Evolutionary conservation across 2,113 vertebrate species (phyloP), one percentile per base, ranked within the genome.

Genomic region (Pitta sordida): DNA sequence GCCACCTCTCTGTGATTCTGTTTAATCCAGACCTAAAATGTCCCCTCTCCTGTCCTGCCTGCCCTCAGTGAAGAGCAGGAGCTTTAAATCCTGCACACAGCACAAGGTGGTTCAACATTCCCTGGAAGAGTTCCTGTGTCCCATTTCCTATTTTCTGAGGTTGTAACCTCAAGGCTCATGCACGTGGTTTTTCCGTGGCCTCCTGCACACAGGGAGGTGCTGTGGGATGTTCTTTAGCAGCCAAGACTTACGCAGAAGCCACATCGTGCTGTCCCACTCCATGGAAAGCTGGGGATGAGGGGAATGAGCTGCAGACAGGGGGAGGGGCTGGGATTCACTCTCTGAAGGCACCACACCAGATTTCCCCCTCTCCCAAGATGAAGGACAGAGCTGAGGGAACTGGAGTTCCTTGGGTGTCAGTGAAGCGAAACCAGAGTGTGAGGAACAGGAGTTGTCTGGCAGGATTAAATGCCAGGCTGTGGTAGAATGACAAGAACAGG

Each of bases 241-340:
- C 70, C 37, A 15, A 81, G n/a, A 41, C 44, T 52, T 32, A 29
- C 58, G 34, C 22, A 59, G 30, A 43, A 90, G 34, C 64, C 24
- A 6, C 14, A 27, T 12, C 30, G 19, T 32, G 44, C 16, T 69
- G 21, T 30, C 13, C 16, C 30, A 44, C 21, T 34, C 52, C 24
- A 37, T n/a, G 8, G 26, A 59, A 24, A 68, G 53, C 4, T 26
- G 41, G 46, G 3, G n/a, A 24, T 67, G 41, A 86, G n/a, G 6
- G 16, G 49, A 55, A 27, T 1, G 10, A 81, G 32, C 37, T 62
- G 43, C 46, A 69, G 34, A 70, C 0, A 0, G 13, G 2, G 16
- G 62, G n/a, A 15, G 6, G 15, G 18, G 14, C 44, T 69, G 43
- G 21, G 26, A 44, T 79, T 53, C 44, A 13, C 43, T 36, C 68